phyloP scores from a whole-genome alignment of 1,140 invertebrate genomes.

The Coboldia fuscipes region DNA sequence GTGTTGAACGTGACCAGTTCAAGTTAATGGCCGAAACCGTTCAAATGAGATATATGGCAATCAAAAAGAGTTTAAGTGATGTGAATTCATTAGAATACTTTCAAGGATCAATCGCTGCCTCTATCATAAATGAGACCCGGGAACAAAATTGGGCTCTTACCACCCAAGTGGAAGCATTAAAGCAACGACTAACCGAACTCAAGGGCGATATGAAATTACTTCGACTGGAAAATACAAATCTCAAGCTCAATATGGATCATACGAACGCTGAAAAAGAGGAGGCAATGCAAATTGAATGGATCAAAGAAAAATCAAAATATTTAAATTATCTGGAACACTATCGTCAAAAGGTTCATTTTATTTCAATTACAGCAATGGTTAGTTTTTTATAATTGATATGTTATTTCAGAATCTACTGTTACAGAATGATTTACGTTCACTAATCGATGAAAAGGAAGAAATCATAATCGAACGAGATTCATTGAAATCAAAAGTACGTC shows the following conservation, averaged over 20 bases:
- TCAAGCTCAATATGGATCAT: constrained; percentile 6
- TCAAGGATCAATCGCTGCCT: constrained; percentile 11
- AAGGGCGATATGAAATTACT: constrained; percentile 48
- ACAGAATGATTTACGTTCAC: constrained; percentile 50
- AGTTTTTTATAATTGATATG: constrained; percentile 30
- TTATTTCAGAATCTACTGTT: too few species aligned
- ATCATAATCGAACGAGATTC: constrained; percentile 57
- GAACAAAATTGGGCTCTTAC: constrained; percentile 43
- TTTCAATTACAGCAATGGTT: constrained; percentile 3
- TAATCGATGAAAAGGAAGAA: constrained; percentile 75
- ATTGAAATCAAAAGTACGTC: constrained; percentile 66
- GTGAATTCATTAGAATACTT: constrained; percentile 6
- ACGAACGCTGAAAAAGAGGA: constrained; percentile 12
- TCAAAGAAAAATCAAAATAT: constrained; percentile 8
- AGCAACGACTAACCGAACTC: constrained; percentile 46
- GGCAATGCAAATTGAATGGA: constrained; percentile 8
- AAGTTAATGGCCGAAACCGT: constrained; percentile 64
- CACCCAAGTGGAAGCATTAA: constrained; percentile 43
- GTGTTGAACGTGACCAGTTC: constrained; percentile 56
- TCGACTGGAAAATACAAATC: too few species aligned
- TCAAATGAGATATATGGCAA: constrained; percentile 33
- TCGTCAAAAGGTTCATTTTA: background rate
- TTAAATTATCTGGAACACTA: too few species aligned
- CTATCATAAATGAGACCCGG: constrained; percentile 29
- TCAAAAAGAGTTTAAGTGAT: constrained; percentile 23